Percentiles rank a stretch among this genome's conserved stretches.
These are phyloP conservation scores for Platycheirus albimanus DNA, from an alignment of 2,888 invertebrate genomes.

Conservation along the genomic window DNA sequence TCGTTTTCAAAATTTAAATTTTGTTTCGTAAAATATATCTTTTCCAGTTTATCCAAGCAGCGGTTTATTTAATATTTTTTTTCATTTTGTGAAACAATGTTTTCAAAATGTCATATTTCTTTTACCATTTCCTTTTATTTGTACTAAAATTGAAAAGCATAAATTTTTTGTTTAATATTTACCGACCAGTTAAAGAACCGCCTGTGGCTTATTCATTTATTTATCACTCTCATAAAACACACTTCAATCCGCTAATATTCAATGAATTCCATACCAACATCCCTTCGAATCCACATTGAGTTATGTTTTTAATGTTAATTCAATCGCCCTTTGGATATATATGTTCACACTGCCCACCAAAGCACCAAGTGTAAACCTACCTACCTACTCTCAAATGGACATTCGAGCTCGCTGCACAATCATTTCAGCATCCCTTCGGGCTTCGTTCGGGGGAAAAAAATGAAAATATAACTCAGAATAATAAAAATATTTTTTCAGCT, in stretches of 20 bases:
- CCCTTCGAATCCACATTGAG: slow-evolving; percentile 64
- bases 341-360: slow-evolving; percentile 63
- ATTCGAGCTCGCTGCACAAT: slow-evolving; percentile 47
- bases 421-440: slow-evolving; percentile 48
- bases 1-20: too few relatives aligned
- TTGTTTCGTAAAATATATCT: too few relatives aligned
- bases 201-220: slow-evolving; percentile 67
- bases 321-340: slow-evolving; percentile 68
- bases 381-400: slow-evolving; percentile 48
- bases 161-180: slow-evolving; percentile 59
- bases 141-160: slow-evolving; percentile 46
- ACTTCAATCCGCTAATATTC: slow-evolving; percentile 64
- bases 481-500: slow-evolving; percentile 74
- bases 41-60: too few relatives aligned
- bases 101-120: too few relatives aligned
- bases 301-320: slow-evolving; percentile 73
- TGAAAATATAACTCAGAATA: slow-evolving; percentile 63
- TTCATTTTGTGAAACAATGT: too few relatives aligned
- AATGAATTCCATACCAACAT: slow-evolving; percentile 43
- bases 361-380: slow-evolving; percentile 11
- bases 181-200: slow-evolving; percentile 16
- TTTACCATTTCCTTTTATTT: slow-evolving; percentile 1
- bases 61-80: too few relatives aligned
- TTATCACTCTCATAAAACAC: slow-evolving; percentile 57
- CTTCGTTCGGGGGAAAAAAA: slow-evolving; percentile 48